A percentile compares a stretch with the other conserved stretches of the same genome.
Evolutionary conservation across 2,797 vertebrate species (phyloP).

Genomic region (Cephalopachus bancanus): DNA sequence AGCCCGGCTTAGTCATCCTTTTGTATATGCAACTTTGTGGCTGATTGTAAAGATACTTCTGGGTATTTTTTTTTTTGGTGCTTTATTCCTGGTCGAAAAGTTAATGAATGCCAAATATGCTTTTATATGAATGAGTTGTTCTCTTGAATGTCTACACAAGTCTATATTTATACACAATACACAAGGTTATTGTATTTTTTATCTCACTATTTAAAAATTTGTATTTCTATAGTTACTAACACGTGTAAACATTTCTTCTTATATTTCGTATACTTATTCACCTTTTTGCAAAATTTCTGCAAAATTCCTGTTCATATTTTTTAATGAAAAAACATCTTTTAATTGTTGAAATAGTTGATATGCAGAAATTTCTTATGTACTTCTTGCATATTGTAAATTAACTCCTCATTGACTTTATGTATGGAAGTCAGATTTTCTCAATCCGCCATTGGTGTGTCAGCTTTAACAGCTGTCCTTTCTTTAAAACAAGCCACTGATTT

Average conservation of each 20-base stretch:
- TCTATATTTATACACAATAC: neutral
- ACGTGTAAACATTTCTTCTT: neutral
- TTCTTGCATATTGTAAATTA: neutral
- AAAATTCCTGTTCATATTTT: neutral
- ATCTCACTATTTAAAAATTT: neutral
- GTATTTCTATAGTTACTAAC: neutral
- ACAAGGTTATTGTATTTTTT: neutral
- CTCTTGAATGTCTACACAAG: neutral
- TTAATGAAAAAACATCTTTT: neutral
- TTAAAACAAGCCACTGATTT: neutral
- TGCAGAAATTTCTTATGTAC: neutral
- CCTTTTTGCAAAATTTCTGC: neutral
- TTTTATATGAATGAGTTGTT: neutral
- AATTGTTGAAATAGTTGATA: neutral
- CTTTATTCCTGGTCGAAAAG: neutral
- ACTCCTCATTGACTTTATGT: neutral
- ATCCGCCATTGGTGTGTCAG: neutral
- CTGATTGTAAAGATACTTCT: neutral
- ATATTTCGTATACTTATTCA: neutral
- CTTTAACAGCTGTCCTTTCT: neutral
- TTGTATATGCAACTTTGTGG: neutral
- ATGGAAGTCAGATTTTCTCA: neutral
- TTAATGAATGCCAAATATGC: neutral
- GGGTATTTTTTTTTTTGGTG: neutral
- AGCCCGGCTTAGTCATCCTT: neutral